Conservation (phyloP, 2,797 vertebrate species). For the Lagorchestes hirsutus region DNA sequence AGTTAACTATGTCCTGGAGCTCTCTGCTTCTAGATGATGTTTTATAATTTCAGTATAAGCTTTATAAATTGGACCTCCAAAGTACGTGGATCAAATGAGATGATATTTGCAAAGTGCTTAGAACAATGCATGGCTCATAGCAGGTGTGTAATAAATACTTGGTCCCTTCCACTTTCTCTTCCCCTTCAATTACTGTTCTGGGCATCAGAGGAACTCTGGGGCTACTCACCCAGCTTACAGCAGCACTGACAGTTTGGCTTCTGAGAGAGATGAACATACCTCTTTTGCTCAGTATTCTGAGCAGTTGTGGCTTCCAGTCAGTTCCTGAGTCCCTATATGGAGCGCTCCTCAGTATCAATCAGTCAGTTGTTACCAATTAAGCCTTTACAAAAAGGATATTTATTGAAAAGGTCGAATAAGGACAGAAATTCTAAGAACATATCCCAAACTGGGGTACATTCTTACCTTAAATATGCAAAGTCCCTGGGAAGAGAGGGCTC, state of each 20-base stretch:
- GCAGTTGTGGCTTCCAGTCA: neutral
- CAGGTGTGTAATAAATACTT: neutral
- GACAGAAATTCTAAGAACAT: neutral
- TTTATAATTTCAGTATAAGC: neutral
- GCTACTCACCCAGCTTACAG: neutral
- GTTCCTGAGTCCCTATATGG: neutral
- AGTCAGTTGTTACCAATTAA: neutral
- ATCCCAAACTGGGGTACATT: neutral
- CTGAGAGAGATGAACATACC: neutral
- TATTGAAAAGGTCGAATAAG: neutral
- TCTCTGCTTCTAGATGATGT: neutral
- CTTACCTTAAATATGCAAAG: neutral
- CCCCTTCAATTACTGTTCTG: neutral
- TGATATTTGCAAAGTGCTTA: neutral
- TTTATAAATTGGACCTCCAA: neutral
- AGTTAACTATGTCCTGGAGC: neutral
- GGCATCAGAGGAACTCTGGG: neutral
- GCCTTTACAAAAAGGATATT: neutral
- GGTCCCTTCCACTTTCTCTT: neutral
- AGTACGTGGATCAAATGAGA: neutral
- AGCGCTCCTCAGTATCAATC: neutral
- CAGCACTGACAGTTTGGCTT: neutral
- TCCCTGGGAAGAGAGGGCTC: neutral
- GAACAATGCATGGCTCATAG: neutral
- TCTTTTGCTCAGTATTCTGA: neutral